Evolutionary conservation across 2,113 vertebrate species (phyloP).

Genomic region (Nesoenas mayeri): DNA sequence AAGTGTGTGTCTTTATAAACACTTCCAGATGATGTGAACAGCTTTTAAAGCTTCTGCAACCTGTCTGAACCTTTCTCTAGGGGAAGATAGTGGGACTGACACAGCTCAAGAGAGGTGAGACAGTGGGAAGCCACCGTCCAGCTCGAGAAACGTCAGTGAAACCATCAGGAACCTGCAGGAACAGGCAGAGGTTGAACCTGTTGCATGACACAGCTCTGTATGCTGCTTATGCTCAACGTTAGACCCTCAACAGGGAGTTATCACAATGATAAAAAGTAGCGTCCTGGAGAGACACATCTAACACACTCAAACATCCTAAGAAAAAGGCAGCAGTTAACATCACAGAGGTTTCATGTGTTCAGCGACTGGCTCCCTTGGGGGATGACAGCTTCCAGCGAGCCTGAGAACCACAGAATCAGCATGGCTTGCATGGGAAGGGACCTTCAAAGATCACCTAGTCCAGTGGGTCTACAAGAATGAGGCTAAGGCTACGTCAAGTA

Average conservation of each 20-base stretch:
- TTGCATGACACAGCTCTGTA: background rate
- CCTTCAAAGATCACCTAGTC: background rate
- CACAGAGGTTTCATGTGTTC: background rate
- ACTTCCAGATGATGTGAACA: fast-evolving
- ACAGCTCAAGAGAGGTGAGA: background rate
- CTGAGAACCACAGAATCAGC: background rate
- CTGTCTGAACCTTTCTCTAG: background rate
- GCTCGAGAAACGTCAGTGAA: background rate
- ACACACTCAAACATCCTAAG: fast-evolving
- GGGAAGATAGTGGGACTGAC: background rate
- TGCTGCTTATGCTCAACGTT: fast-evolving
- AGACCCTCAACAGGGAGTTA: background rate
- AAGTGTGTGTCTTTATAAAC: background rate
- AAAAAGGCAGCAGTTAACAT: background rate
- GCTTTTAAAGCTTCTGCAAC: background rate
- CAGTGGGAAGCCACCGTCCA: background rate
- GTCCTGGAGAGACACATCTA: background rate
- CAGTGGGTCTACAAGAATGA: background rate
- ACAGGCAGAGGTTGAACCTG: background rate
- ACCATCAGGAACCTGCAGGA: background rate
- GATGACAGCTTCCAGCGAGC: background rate
- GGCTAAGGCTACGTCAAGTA: background rate
- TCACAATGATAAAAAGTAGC: background rate
- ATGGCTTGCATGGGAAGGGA: background rate
- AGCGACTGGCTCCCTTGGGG: too few species aligned